Percentiles rank a stretch among this genome's conserved stretches.
phyloP scores from a whole-genome alignment of 2,888 invertebrate species.

The Drosophila tripunctata region DNA sequence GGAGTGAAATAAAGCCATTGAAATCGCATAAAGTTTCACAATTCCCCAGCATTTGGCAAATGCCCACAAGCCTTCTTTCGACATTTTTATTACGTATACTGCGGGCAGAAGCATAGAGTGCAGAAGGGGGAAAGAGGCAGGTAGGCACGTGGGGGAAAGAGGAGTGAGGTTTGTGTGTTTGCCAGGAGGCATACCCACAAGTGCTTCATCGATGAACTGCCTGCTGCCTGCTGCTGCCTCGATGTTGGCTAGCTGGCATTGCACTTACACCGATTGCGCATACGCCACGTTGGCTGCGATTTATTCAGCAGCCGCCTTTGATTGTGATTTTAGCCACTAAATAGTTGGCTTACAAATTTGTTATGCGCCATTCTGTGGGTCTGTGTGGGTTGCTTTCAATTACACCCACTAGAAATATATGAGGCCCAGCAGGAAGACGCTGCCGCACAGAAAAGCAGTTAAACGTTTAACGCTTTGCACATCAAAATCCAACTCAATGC shows the following conservation, averaged over 20 bases:
- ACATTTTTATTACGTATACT: conserved; percentile 61
- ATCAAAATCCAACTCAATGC: conserved; percentile 70
- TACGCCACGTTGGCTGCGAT: conserved; percentile 62
- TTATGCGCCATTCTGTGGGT: conserved; percentile 48
- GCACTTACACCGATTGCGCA: conserved; percentile 64
- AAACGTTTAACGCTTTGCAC: conserved; percentile 52
- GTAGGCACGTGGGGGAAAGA: background rate
- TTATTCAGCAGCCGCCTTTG: conserved; percentile 49
- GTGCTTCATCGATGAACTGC: conserved; percentile 28
- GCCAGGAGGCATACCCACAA: conserved; percentile 32
- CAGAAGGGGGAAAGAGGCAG: background rate
- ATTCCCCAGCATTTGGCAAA: conserved; percentile 63
- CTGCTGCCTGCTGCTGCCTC: conserved; percentile 14
- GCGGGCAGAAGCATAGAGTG: background rate
- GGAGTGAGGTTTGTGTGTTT: background rate
- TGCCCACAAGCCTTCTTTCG: conserved; percentile 71
- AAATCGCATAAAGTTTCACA: conserved; percentile 58
- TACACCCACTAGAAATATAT: conserved; percentile 66
- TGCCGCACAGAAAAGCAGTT: conserved; percentile 33
- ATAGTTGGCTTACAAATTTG: conserved; percentile 77
- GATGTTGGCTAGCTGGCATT: no score
- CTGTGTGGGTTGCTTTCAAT: conserved; percentile 62
- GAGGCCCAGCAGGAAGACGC: conserved; percentile 9
- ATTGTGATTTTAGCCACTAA: conserved; percentile 71
- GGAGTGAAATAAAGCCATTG: conserved; percentile 49